Percentiles rank a stretch among this genome's conserved stretches.
Evolutionary conservation across 1,140 invertebrate species (phyloP).

Genomic region (Cotesia typhae): DNA sequence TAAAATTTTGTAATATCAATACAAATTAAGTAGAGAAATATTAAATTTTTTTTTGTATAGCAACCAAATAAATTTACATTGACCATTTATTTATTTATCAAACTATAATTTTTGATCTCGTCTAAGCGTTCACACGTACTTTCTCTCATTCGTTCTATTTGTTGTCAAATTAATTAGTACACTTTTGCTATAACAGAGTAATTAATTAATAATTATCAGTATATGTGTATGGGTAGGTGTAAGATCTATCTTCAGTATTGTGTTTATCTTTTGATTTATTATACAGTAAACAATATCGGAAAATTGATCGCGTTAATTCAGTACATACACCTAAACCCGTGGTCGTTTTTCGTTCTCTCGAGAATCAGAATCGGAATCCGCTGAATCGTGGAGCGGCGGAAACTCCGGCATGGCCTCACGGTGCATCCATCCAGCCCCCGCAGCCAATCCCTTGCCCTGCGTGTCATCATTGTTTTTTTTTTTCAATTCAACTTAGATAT

Average conservation of each 20-base stretch:
- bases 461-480: slow-evolving; percentile 56
- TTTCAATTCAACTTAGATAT: slow-evolving; percentile 48
- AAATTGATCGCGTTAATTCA: background rate
- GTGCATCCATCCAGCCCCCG: slow-evolving; percentile 62
- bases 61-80: slow-evolving; percentile 22
- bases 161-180: slow-evolving; percentile 4
- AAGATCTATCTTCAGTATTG: slow-evolving; percentile 7
- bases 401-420: slow-evolving; percentile 61
- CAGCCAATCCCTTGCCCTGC: slow-evolving; percentile 63
- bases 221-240: too few species aligned
- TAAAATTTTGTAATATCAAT: too few species aligned
- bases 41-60: background rate
- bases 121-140: slow-evolving; percentile 24
- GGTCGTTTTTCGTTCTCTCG: slow-evolving; percentile 63
- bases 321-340: slow-evolving; percentile 54
- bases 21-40: background rate
- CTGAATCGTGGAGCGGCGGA: slow-evolving; percentile 63
- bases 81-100: background rate
- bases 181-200: background rate
- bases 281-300: too few species aligned
- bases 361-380: slow-evolving; percentile 64
- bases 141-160: slow-evolving; percentile 23
- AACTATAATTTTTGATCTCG: slow-evolving; percentile 24
- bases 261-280: slow-evolving; percentile 18
- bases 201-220: too few species aligned